Conservation (phyloP, 1,140 invertebrate genomes). For the Lepidurus packardi region DNA sequence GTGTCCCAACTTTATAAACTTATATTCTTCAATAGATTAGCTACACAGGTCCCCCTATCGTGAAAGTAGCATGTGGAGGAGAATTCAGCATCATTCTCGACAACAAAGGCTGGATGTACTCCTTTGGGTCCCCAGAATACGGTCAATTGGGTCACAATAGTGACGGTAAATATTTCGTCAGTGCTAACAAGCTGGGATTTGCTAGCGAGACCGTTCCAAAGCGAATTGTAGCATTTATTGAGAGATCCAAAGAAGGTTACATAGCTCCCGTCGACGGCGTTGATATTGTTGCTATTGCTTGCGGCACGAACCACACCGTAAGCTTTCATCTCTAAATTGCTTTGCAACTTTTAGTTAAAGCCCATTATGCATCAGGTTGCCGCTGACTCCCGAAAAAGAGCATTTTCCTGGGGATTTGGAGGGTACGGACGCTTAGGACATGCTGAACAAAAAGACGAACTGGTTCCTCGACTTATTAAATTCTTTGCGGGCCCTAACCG, state of each 20-base stretch:
- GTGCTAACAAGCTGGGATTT: constrained; percentile 77
- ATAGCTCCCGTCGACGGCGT: constrained; percentile 75
- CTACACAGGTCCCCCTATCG: constrained; percentile 65
- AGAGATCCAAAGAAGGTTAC: constrained; percentile 81
- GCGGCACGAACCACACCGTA: constrained; percentile 84
- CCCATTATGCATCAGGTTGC: constrained; percentile 56
- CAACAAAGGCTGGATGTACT: constrained; percentile 77
- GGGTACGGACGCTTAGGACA: constrained; percentile 88
- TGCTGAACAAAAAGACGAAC: constrained; percentile 82
- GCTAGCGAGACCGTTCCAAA: constrained; percentile 78
- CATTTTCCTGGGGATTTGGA: constrained; percentile 91
- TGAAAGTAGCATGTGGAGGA: constrained; percentile 80
- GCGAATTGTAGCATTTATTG: constrained; percentile 75
- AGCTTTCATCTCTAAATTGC: constrained; percentile 37
- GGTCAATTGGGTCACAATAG: constrained; percentile 88
- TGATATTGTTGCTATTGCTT: constrained; percentile 80
- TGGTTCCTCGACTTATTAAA: constrained; percentile 82
- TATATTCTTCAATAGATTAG: constrained; percentile 42
- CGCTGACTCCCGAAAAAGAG: constrained; percentile 75
- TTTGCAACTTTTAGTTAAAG: background rate
- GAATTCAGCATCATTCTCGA: constrained; percentile 89
- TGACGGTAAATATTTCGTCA: constrained; percentile 88
- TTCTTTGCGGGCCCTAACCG: constrained; percentile 76
- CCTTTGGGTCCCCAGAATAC: constrained; percentile 87
- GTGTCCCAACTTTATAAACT: constrained; percentile 24